Evolutionary conservation across 2,797 vertebrate species (phyloP).

Genomic region (Trichosurus vulpecula): DNA sequence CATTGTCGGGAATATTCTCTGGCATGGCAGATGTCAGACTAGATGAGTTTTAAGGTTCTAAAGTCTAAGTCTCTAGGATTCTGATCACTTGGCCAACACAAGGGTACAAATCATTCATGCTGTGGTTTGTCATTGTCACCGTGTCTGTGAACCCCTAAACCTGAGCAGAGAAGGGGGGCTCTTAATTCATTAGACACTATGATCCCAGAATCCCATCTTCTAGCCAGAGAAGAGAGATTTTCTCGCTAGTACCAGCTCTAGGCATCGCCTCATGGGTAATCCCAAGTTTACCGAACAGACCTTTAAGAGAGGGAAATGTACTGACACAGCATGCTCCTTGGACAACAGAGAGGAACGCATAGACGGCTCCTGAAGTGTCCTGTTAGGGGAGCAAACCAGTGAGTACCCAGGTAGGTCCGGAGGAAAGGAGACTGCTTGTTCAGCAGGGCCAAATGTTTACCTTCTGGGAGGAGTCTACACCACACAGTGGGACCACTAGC

Average conservation of each 20-base stretch:
- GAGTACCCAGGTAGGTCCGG: neutral
- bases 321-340: neutral
- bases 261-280: neutral
- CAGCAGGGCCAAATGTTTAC: neutral
- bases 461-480: neutral
- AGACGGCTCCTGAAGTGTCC: neutral
- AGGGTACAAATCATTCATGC: neutral
- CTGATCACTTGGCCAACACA: neutral
- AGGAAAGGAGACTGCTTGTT: neutral
- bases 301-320: neutral
- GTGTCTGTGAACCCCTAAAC: neutral
- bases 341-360: neutral
- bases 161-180: neutral
- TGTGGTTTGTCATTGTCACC: neutral
- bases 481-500: neutral
- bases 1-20: neutral
- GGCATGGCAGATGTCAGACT: neutral
- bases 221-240: neutral
- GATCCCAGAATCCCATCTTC: neutral
- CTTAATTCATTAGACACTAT: neutral
- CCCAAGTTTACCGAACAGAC: neutral
- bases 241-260: neutral
- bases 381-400: neutral
- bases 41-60: neutral
- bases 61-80: neutral